phyloP scores from a whole-genome alignment of 2,113 vertebrate genomes.

The Rhabdomys dilectus region DNA sequence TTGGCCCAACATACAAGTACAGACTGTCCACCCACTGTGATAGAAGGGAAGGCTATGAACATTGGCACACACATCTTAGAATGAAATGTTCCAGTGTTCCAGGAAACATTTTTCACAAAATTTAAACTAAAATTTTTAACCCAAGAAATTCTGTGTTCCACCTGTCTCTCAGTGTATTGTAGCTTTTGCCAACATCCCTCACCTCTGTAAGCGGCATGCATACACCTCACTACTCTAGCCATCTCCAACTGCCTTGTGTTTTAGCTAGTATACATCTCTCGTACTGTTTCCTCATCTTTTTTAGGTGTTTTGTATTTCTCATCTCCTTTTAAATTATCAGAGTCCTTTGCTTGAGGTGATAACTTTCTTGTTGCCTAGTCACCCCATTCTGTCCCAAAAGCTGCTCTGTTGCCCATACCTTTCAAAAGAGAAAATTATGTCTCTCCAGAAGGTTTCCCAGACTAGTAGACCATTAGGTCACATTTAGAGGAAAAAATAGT shows the following conservation, averaged over 20 bases:
- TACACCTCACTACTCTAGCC: neutral
- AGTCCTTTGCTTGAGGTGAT: neutral
- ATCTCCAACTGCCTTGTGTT: neutral
- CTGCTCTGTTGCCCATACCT: neutral
- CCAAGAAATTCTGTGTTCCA: neutral
- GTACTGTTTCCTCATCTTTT: neutral
- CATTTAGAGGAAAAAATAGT: neutral
- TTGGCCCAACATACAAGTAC: neutral
- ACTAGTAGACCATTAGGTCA: neutral
- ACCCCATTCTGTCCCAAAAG: neutral
- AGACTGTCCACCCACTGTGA: neutral
- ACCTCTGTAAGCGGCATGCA: neutral
- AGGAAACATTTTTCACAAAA: constrained; percentile 19
- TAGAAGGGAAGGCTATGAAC: neutral
- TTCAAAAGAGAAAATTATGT: constrained; percentile 17
- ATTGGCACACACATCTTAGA: neutral
- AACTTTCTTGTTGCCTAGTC: neutral
- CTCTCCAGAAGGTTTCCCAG: neutral
- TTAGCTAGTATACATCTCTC: neutral
- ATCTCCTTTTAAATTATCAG: constrained; percentile 19
- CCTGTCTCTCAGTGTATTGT: neutral
- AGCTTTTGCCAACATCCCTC: neutral
- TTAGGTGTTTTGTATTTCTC: neutral
- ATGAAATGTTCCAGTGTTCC: constrained; percentile 28
- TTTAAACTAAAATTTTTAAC: neutral